These are phyloP conservation scores for Melieria picta DNA, from an alignment of 2,888 invertebrate genomes.

Conservation along the genomic window DNA sequence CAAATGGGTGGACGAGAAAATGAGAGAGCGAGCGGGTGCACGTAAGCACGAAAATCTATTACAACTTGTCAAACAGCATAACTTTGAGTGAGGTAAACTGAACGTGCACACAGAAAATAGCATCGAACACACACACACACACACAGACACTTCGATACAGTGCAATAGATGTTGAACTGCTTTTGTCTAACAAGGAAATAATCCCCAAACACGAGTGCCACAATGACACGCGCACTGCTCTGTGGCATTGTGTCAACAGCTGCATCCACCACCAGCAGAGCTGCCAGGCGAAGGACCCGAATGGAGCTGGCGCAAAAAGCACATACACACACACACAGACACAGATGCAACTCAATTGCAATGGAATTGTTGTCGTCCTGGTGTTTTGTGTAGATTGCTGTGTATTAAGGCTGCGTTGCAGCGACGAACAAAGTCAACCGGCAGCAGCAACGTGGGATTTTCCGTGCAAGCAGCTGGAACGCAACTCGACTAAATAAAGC, in stretches of 20 bases:
- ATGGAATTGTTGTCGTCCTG: conserved; percentile 39
- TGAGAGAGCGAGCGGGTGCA: no score
- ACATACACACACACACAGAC: not conserved
- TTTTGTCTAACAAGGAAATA: not conserved
- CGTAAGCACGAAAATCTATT: no score
- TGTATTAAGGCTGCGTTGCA: not conserved
- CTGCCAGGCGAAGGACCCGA: no score
- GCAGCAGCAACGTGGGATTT: not conserved
- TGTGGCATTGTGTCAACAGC: not conserved
- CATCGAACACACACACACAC: not conserved
- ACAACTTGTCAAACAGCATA: no score
- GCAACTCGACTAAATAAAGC: conserved; percentile 29
- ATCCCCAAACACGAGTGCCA: conserved; percentile 1
- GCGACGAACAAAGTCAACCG: conserved; percentile 16
- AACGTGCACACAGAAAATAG: not conserved
- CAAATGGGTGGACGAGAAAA: no score
- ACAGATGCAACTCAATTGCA: not conserved
- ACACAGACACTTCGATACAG: not conserved
- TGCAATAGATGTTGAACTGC: no score
- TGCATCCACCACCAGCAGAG: not conserved
- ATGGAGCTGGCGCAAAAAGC: no score
- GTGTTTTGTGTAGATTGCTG: conserved; percentile 1
- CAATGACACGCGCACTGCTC: not conserved
- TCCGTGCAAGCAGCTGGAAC: not conserved
- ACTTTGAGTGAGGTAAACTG: no score